Percentiles rank a stretch among this genome's conserved stretches.
Evolutionary conservation across 1,140 invertebrate genomes (phyloP).

Genomic region (Nomia melanderi): DNA sequence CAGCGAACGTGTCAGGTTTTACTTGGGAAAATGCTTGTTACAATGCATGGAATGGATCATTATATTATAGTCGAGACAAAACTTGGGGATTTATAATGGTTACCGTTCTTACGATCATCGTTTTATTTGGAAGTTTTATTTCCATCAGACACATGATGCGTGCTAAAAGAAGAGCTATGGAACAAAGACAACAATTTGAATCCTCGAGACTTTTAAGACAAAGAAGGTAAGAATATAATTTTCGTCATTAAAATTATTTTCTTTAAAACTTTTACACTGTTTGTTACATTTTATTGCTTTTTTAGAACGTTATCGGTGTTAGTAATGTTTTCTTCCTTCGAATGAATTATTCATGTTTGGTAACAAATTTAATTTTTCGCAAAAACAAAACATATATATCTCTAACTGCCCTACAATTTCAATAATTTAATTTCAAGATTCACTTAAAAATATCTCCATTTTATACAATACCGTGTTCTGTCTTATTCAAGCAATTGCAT

Average conservation of each 20-base stretch:
- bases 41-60: slow-evolving; percentile 80
- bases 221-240: slow-evolving; percentile 75
- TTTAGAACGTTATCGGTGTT: no score
- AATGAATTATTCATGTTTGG: no score
- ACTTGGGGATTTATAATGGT: slow-evolving; percentile 83
- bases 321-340: no score
- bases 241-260: neutral
- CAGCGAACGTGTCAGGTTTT: slow-evolving; percentile 82
- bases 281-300: no score
- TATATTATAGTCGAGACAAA: slow-evolving; percentile 77
- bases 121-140: slow-evolving; percentile 80
- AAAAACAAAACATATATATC: no score
- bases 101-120: slow-evolving; percentile 74
- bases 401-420: no score
- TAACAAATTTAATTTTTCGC: no score
- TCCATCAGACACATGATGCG: slow-evolving; percentile 81
- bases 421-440: no score
- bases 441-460: no score
- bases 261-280: no score
- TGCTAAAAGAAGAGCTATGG: slow-evolving; percentile 79
- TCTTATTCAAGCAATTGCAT: no score
- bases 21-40: slow-evolving; percentile 86
- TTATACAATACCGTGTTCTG: no score
- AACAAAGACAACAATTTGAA: slow-evolving; percentile 79
- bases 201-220: slow-evolving; percentile 82